phyloP scores from a whole-genome alignment of 2,113 vertebrate genomes.

The Pteruthius melanotis region DNA sequence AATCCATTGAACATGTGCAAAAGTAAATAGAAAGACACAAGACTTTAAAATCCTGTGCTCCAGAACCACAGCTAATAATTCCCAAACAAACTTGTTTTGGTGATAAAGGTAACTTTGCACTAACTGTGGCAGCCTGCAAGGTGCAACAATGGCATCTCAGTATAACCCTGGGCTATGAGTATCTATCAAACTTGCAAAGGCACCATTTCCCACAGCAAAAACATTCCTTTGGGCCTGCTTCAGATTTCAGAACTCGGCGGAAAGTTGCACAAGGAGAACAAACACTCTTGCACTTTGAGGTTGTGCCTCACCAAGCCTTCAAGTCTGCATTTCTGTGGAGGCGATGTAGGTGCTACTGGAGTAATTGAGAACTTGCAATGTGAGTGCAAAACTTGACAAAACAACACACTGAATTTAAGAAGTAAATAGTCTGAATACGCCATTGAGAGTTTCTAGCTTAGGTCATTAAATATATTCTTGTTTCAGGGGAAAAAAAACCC shows the following conservation, averaged over 20 bases:
- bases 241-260: neutral
- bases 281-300: neutral
- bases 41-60: neutral
- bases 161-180: neutral
- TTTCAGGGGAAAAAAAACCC: accelerated
- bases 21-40: neutral
- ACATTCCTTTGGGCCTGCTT: neutral
- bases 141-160: neutral
- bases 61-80: neutral
- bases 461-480: neutral
- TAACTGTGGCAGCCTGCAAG: neutral
- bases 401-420: neutral
- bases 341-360: neutral
- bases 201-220: neutral
- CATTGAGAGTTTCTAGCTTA: neutral
- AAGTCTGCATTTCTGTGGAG: neutral
- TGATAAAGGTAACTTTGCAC: neutral
- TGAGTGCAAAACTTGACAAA: neutral
- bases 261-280: neutral
- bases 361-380: neutral
- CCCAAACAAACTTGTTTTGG: neutral
- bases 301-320: neutral
- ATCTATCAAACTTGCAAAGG: neutral
- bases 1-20: neutral
- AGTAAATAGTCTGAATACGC: neutral